Conservation (phyloP, 2,888 invertebrate species). For the Bombylius discolor region DNA sequence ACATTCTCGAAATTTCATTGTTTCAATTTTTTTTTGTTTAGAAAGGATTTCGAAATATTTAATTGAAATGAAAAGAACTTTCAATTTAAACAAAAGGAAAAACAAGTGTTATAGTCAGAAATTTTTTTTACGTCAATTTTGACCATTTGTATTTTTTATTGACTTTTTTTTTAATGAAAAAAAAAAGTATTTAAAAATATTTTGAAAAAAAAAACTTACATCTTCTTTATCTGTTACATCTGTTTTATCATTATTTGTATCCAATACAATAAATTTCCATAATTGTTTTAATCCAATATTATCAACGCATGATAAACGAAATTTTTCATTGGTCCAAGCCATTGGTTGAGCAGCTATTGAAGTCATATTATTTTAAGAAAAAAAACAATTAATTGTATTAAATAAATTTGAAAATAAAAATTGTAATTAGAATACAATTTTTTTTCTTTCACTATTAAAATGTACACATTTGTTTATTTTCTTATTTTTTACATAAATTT, state of each 20-base stretch:
- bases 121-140: background rate
- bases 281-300: constrained; percentile 34
- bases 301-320: constrained; percentile 33
- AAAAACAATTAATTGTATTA: no score
- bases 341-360: constrained; percentile 33
- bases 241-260: constrained; percentile 17
- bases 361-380: constrained; percentile 26
- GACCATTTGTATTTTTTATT: background rate
- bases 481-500: no score
- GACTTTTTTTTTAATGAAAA: no score
- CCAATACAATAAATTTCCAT: constrained; percentile 35
- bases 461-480: no score
- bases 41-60: no score
- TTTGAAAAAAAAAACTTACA: background rate
- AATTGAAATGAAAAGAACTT: no score
- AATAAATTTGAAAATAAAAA: no score
- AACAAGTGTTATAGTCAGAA: background rate
- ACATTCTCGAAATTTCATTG: no score
- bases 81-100: background rate
- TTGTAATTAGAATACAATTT: no score
- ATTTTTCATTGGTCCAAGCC: constrained; percentile 36
- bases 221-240: background rate
- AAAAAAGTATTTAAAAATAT: no score
- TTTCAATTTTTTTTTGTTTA: no score
- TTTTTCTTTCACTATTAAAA: no score